These are phyloP conservation scores for Brachionus rubens DNA, from an alignment of 1,140 invertebrate genomes.

Conservation along the genomic window DNA sequence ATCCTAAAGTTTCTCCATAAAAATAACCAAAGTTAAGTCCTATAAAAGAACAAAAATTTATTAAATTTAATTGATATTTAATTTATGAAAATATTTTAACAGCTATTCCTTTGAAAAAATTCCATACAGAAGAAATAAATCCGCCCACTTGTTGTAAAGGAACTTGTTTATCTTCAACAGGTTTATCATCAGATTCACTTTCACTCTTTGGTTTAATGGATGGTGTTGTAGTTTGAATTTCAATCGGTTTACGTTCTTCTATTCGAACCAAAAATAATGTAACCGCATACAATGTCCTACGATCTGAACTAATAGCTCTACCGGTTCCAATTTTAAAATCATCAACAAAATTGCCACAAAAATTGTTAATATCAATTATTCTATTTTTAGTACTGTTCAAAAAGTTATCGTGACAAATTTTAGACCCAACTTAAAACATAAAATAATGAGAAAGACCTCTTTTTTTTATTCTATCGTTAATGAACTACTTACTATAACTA, in stretches of 20 bases:
- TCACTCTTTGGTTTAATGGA: too few species aligned
- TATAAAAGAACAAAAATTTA: too few species aligned
- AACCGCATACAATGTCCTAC: neutral
- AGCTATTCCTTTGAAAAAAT: neutral
- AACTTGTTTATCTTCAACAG: too few species aligned
- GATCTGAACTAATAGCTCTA: neutral
- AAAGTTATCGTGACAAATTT: constrained; percentile 33
- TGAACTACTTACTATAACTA: constrained; percentile 2
- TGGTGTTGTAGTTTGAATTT: too few species aligned
- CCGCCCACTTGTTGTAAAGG: too few species aligned
- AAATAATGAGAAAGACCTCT: neutral
- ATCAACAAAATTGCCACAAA: constrained; percentile 20
- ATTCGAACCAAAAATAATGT: neutral
- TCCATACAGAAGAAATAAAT: constrained; percentile 3
- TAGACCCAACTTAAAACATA: neutral
- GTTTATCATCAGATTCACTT: too few species aligned
- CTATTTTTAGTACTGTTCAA: neutral
- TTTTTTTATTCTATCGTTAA: neutral
- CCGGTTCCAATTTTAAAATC: constrained; percentile 23
- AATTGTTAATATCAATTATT: constrained; percentile 12
- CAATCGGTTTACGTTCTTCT: neutral
- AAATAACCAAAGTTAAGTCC: too few species aligned
- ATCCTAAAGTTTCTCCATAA: too few species aligned
- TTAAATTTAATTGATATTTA: neutral
- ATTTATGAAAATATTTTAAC: constrained; percentile 10